These are phyloP conservation scores for Coryphaenoides rupestris DNA, from an alignment of 2,113 vertebrate species.

Conservation along the genomic window DNA sequence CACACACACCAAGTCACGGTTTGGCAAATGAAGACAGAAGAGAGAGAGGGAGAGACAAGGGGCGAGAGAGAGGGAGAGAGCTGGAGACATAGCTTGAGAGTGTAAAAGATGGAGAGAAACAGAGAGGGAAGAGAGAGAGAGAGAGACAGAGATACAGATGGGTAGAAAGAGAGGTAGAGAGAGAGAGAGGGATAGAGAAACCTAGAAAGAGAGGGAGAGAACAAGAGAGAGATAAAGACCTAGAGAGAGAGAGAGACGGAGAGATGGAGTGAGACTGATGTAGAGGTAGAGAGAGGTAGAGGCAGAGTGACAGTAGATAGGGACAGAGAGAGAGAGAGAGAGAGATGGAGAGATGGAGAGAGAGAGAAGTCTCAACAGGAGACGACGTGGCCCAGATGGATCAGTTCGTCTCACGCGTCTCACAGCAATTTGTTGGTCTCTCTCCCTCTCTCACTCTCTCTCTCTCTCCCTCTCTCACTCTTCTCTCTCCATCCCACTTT, in stretches of 20 bases:
- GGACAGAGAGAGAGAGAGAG: neutral
- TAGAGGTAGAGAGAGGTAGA: neutral
- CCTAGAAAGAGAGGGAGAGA: neutral
- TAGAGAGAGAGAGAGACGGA: neutral
- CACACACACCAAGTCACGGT: neutral
- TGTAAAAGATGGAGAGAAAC: too few species aligned
- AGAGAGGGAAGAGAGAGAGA: too few species aligned
- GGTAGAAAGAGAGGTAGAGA: too few species aligned
- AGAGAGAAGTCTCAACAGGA: constrained; percentile 10
- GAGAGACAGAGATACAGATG: too few species aligned
- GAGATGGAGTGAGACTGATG: neutral
- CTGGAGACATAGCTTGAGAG: too few species aligned
- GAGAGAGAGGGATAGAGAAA: too few species aligned
- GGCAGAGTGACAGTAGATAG: neutral
- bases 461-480: constrained; percentile 1
- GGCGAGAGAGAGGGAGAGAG: too few species aligned
- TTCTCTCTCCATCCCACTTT: neutral
- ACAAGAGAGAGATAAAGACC: too few species aligned
- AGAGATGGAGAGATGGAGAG: constrained; percentile 14
- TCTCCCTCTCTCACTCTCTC: neutral
- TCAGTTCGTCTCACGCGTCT: constrained; percentile 39
- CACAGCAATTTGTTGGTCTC: constrained; percentile 14
- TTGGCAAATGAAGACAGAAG: too few species aligned
- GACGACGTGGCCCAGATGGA: constrained; percentile 26
- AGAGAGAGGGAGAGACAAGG: neutral